Base-by-base conservation (phyloP, 2,797 vertebrate genomes). In the Pipistrellus kuhlii region DNA sequence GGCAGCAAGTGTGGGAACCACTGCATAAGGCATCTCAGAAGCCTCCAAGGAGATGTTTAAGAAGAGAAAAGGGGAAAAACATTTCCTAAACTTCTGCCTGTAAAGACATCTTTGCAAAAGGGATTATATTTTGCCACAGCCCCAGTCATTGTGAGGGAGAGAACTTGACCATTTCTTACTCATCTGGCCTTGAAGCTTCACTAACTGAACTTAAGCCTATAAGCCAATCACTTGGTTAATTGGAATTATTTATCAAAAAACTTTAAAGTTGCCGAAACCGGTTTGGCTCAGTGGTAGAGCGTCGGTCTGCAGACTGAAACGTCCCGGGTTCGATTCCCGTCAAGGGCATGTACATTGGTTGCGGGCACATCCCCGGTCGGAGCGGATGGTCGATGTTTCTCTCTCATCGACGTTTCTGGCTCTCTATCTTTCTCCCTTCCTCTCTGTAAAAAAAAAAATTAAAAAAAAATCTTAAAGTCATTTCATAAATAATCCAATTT, bases 181-280 rank as follows among this genome's bases (percentile, higher is more conserved):
- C 20, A 77, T 94, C 59, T 62, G 51, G 30, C 3, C 72, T 75
- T 18, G 23, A 77, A 86, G 32, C 44, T 75, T 93, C 77, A 75
- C 35, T 83, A 71, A 88, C 5, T 48, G 81, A 95, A 83, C 15
- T 73, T 53, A 86, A 77, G 23, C 59, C 62, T 84, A 51, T 81
- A 77, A 41, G n/a, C 17, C 41, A 95, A 89, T 35, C 48, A 76
- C 62, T 69, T 91, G 21, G 44, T 35, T 91, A 75, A 88, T 41
- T 95, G 81, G 73, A 90, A 91, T 89, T 73, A 89, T 66, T 78
- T 55, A 71, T 71, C 17, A 71, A 94, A 85, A 85, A 73, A 6
- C 55, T n/a, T 8, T 51, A 51, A 77, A 84, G 35, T 51, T 35
- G 35, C 35, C 35, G 35, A 35, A 35, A 35, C 35, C 35, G 35